A percentile compares a stretch with the other conserved stretches of the same genome.
Evolutionary conservation across 2,888 invertebrate genomes (phyloP).

Genomic region (Polydrusus cervinus): DNA sequence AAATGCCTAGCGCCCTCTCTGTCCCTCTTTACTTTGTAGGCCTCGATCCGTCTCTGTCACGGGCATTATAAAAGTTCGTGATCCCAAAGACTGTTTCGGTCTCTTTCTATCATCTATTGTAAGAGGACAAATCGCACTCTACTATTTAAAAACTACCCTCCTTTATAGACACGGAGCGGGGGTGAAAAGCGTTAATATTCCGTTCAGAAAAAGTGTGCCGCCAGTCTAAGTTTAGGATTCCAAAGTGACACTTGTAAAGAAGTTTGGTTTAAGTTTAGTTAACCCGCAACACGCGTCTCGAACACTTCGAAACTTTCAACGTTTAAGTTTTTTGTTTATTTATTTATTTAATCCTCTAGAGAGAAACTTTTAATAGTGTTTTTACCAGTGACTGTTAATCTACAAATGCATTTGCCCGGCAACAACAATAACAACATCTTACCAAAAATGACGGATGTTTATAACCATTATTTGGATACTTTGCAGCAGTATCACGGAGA

Average conservation of each 20-base stretch:
- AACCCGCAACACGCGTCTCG: conserved; percentile 33
- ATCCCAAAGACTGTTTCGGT: conserved; percentile 55
- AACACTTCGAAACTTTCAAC: conserved; percentile 28
- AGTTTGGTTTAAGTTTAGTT: conserved; percentile 50
- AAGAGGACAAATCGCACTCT: conserved; percentile 62
- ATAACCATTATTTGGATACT: conserved; percentile 83
- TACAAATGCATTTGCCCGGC: conserved; percentile 78
- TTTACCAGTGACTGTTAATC: background rate
- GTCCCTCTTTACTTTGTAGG: conserved; percentile 41
- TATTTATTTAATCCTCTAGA: conserved; percentile 3
- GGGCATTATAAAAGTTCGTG: conserved; percentile 70
- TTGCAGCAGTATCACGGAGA: conserved; percentile 94
- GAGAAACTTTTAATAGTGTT: background rate
- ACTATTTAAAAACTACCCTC: conserved; percentile 73
- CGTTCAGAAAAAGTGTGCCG: conserved; percentile 68
- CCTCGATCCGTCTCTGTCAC: conserved; percentile 57
- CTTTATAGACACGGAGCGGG: conserved; percentile 62
- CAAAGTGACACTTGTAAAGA: conserved; percentile 51
- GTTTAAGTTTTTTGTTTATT: conserved; percentile 20
- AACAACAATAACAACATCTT: conserved; percentile 62
- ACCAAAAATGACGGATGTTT: conserved; percentile 83
- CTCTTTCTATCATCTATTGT: conserved; percentile 59
- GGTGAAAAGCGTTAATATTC: conserved; percentile 56
- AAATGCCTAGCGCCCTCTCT: conserved; percentile 49
- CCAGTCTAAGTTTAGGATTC: conserved; percentile 59